These are phyloP conservation scores for Pharmacophagus antenor DNA, from an alignment of 2,888 invertebrate species.

Conservation along the genomic window DNA sequence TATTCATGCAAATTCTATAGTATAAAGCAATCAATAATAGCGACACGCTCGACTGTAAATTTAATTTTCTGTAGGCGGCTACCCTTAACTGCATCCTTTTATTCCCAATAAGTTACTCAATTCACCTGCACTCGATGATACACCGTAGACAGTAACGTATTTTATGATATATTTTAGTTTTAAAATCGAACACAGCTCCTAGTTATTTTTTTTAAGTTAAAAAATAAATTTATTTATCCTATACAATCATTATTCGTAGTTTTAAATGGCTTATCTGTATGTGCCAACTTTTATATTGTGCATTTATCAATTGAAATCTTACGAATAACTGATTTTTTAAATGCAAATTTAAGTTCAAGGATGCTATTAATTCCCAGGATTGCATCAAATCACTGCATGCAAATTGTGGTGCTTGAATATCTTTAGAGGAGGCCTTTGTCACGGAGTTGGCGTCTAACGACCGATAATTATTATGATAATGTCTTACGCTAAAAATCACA, in stretches of 20 bases:
- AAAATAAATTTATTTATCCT: no score
- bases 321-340: no score
- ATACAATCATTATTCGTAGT: no score
- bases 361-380: no score
- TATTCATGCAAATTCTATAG: not conserved
- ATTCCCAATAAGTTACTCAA: slow-evolving; percentile 38
- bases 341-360: no score
- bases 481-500: not conserved
- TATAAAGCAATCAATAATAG: slow-evolving; percentile 18
- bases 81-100: slow-evolving; percentile 47
- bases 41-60: slow-evolving; percentile 50
- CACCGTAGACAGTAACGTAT: not conserved
- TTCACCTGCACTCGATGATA: slow-evolving; percentile 35
- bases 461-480: not conserved
- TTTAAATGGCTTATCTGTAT: no score
- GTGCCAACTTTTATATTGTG: no score
- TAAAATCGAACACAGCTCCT: no score
- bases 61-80: slow-evolving; percentile 54
- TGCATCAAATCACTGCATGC: no score
- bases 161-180: not conserved
- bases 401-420: no score
- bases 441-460: not conserved
- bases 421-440: not conserved
- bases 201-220: no score
- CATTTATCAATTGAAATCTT: no score